Base-by-base conservation (phyloP, 2,797 vertebrate species). In the Anguilla anguilla region DNA sequence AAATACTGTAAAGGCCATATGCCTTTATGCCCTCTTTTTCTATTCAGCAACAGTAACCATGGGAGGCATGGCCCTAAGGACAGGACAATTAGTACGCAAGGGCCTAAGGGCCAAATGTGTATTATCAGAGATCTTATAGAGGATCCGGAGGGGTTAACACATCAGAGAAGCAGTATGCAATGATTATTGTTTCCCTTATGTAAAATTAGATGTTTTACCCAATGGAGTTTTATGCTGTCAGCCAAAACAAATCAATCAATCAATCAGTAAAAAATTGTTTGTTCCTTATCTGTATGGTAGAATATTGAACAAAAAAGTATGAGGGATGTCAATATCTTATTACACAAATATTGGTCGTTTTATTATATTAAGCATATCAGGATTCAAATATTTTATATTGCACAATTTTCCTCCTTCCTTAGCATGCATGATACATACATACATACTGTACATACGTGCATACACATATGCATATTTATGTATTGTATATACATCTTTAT, bases 101-200 rank as follows among this genome's bases (percentile, higher is more conserved):
- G 74, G 35, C 74, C 74, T n/a, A 79, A 79, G 35, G 74, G 35
- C 74, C 74, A 72, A 72, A 72, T 7, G 35, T 46, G 74, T 79
- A 7, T 79, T 79, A 43, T 79, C 2, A 5, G 43, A 43, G 13
- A 17, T 79, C 39, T 79, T 79, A 43, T 79, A 79, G 35, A 79
- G 22, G 74, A 39, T 39, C 39, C 28, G 31, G 35, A 9, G 39
- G 39, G 74, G 74, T 79, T 39, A 43, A 46, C 74, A 79, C 15
- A 19, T 43, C 39, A 39, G 39, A 17, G 39, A 79, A 79, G 74
- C 74, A 46, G 74, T 43, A 39, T 43, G 74, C 74, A 79, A 39
- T 79, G 74, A 79, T 39, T 39, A 79, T 39, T 79, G 22, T 22
- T 43, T 79, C 74, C 39, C 39, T 43, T 17, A 79, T 79, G 35